Evolutionary conservation across 2,888 invertebrate species (phyloP).

Genomic region (Deroplatys truncata): DNA sequence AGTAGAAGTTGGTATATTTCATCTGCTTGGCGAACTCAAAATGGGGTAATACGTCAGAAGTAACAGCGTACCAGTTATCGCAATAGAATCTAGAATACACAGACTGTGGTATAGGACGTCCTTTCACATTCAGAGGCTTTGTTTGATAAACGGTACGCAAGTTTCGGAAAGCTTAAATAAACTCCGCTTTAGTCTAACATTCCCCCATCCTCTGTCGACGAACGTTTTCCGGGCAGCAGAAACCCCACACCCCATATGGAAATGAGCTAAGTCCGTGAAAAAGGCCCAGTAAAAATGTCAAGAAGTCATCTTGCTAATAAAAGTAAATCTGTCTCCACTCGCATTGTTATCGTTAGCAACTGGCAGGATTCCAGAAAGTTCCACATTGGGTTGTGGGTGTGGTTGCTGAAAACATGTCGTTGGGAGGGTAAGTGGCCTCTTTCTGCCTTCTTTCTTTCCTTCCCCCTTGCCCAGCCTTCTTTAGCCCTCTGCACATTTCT

Average conservation of each 20-base stretch:
- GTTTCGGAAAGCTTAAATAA: not conserved
- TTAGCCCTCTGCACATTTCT: not conserved
- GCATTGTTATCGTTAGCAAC: conserved; percentile 7
- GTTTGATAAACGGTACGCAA: not conserved
- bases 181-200: not conserved
- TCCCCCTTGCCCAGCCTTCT: not conserved
- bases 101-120: not conserved
- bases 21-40: too few species aligned
- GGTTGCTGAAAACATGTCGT: not conserved
- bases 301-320: conserved; percentile 15
- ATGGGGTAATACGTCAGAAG: too few species aligned
- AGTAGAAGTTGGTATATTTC: too few species aligned
- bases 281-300: conserved; percentile 11
- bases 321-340: conserved; percentile 6
- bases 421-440: not conserved
- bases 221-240: not conserved
- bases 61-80: too few species aligned
- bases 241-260: not conserved
- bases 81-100: too few species aligned
- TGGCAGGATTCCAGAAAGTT: conserved; percentile 4
- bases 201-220: not conserved
- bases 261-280: conserved; percentile 4
- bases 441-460: not conserved
- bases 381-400: not conserved
- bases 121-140: not conserved